Percentiles rank a stretch among this genome's conserved stretches.
Evolutionary conservation across 2,797 vertebrate genomes (phyloP).

Genomic region (Hoplostethus mediterraneus): DNA sequence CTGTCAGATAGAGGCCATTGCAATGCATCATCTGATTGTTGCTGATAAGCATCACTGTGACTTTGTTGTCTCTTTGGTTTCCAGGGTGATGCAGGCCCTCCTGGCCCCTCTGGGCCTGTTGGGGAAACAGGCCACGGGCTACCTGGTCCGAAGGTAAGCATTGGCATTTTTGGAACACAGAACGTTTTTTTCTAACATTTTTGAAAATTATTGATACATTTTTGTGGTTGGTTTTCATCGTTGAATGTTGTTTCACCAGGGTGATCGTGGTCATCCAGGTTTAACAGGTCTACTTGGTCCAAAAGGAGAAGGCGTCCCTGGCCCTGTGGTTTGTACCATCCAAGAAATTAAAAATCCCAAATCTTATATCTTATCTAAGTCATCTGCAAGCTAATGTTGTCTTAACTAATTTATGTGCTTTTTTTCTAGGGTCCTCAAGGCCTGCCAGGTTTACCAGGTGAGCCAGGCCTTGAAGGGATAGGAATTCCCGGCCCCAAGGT

Average conservation of each 20-base stretch:
- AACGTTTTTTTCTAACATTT: background rate
- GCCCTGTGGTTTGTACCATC: conserved; percentile 85
- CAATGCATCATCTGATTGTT: conserved; percentile 31
- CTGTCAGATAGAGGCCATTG: conserved; percentile 36
- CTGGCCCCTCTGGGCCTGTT: conserved; percentile 86
- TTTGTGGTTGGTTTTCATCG: conserved; percentile 14
- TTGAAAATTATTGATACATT: background rate
- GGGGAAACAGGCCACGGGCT: conserved; percentile 92
- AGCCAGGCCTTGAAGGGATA: conserved; percentile 88
- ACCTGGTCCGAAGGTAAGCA: conserved; percentile 91
- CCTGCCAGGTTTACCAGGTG: conserved; percentile 85
- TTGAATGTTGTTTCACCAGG: conserved; percentile 76
- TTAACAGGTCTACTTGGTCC: conserved; percentile 85
- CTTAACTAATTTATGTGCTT: conserved; percentile 8
- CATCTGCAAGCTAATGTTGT: background rate
- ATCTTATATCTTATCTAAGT: conserved; percentile 1
- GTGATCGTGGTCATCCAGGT: conserved; percentile 88
- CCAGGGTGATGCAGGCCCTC: conserved; percentile 89
- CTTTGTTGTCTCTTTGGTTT: conserved; percentile 36
- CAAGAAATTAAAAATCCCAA: conserved; percentile 1
- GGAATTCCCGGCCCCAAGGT: conserved; percentile 94
- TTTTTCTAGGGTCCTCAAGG: conserved; percentile 88
- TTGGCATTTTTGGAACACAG: background rate
- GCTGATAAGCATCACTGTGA: conserved; percentile 8
- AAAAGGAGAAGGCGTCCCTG: conserved; percentile 91